Base-by-base conservation (phyloP, 2,113 vertebrate genomes). In the Sigmodon hispidus region DNA sequence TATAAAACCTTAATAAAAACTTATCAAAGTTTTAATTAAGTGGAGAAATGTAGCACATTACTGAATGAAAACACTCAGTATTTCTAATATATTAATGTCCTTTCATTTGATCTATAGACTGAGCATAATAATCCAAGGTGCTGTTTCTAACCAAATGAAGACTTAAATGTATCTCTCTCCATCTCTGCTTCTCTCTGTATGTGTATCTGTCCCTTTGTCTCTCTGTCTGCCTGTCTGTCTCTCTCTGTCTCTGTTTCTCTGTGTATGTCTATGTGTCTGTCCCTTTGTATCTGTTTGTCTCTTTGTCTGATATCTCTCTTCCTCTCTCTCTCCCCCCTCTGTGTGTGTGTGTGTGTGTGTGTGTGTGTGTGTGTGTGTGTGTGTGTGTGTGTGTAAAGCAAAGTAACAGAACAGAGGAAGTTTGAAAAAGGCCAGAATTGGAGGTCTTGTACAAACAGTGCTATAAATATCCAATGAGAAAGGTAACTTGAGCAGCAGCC, bases 91-190 rank as follows among this genome's bases (percentile, higher is more conserved):
- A 85, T 45, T 3, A 67, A 13, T 50, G 22, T n/a, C 57, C 31
- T 43, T 75, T 94, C 43, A 85, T 92, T 89, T 73, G 7, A 73
- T 50, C 63, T 96, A 31, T 88, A 79, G 21, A 67, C 52, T 89
- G 36, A 92, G 24, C 34, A 81, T 12, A 80, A 55, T 24, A 57
- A 50, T 57, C 36, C 26, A 50, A 77, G 12, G 43, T 57, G 34
- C 57, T 22, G n/a, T 59, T 79, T 81, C 59, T 40, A 76, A 40
- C 29, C n/a, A 40, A 59, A 59, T 57, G 13, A 57, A 80, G 36
- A 57, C 50, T 80, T 24, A 57, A 80, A 59, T 40, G 17, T 36
- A 16, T 59, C 21, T 61, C 3, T 43, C 79, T 57, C 34, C n/a
- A 1, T 57, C 17, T 72, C 36, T 72, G 15, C 7, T 7, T 70